Evolutionary conservation across 2,113 vertebrate genomes (phyloP).

Genomic region (Megalops atlanticus): DNA sequence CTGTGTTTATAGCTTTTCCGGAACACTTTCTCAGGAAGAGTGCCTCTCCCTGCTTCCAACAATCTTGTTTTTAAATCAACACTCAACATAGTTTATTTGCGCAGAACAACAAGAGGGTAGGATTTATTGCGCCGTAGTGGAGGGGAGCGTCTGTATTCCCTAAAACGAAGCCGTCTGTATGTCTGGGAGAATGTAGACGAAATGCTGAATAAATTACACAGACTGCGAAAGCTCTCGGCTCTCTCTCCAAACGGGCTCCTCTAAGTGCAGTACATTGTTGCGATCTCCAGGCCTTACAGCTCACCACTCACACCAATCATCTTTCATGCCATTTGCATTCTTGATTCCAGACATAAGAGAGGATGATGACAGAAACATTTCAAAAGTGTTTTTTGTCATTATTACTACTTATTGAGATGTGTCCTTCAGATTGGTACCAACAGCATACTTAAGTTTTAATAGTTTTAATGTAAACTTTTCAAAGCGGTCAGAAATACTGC

Average conservation of each 20-base stretch:
- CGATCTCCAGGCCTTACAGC: constrained; percentile 63
- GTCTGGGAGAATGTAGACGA: constrained; percentile 68
- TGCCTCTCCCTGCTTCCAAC: constrained; percentile 69
- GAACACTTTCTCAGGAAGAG: constrained; percentile 81
- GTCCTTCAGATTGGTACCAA: too few relatives aligned
- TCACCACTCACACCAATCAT: constrained; percentile 62
- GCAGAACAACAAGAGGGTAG: constrained; percentile 75
- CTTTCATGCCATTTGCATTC: constrained; percentile 18
- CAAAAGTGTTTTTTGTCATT: not conserved
- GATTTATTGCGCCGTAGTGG: constrained; percentile 86
- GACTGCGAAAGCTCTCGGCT: constrained; percentile 55
- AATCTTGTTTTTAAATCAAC: constrained; percentile 89
- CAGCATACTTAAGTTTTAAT: not conserved
- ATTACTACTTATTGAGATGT: not conserved
- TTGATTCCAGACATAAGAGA: not conserved
- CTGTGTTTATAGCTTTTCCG: constrained; percentile 88
- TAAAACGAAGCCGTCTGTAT: constrained; percentile 50
- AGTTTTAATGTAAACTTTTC: not conserved
- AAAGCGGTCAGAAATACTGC: not conserved
- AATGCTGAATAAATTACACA: constrained; percentile 64
- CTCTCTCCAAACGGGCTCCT: constrained; percentile 61
- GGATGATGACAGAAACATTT: not conserved
- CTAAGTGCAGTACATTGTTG: constrained; percentile 57
- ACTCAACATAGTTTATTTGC: constrained; percentile 85
- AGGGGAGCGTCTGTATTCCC: constrained; percentile 67